phyloP scores from a whole-genome alignment of 2,888 invertebrate species.

The Aphidoletes aphidimyza region DNA sequence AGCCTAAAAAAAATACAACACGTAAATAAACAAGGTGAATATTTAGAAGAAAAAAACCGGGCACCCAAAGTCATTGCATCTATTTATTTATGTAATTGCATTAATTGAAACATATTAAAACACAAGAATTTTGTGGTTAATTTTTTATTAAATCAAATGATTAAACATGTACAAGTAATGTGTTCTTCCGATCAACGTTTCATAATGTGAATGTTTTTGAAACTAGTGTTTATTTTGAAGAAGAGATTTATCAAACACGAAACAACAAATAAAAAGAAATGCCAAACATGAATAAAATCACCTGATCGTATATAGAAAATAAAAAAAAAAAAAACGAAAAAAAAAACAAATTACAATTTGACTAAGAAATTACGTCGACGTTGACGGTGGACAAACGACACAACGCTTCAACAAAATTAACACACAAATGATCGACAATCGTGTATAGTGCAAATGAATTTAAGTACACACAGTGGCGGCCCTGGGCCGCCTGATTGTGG shows the following conservation, averaged over 20 bases:
- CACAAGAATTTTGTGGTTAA: too few species aligned
- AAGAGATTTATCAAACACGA: too few species aligned
- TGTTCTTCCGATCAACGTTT: slow-evolving; percentile 13
- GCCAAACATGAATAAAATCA: too few species aligned
- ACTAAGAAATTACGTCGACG: too few species aligned
- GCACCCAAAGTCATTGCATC: not conserved
- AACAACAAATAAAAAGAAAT: too few species aligned
- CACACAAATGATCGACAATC: slow-evolving; percentile 1
- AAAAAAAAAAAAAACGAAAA: not conserved
- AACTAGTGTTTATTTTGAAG: too few species aligned
- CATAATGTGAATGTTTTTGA: too few species aligned
- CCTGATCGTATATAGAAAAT: not conserved
- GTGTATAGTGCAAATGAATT: slow-evolving; percentile 63
- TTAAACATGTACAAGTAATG: slow-evolving; percentile 1
- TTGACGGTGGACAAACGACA: too few species aligned
- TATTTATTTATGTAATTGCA: not conserved
- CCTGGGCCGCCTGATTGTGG: slow-evolving; percentile 63
- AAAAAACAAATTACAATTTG: too few species aligned
- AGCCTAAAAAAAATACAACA: not conserved
- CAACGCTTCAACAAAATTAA: not conserved
- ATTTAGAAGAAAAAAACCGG: not conserved
- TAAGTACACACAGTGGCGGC: slow-evolving; percentile 66
- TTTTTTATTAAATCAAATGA: not conserved
- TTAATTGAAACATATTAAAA: not conserved
- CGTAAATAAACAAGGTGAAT: not conserved